phyloP scores from a whole-genome alignment of 2,113 vertebrate genomes.

The Gobiocypris rarus region DNA sequence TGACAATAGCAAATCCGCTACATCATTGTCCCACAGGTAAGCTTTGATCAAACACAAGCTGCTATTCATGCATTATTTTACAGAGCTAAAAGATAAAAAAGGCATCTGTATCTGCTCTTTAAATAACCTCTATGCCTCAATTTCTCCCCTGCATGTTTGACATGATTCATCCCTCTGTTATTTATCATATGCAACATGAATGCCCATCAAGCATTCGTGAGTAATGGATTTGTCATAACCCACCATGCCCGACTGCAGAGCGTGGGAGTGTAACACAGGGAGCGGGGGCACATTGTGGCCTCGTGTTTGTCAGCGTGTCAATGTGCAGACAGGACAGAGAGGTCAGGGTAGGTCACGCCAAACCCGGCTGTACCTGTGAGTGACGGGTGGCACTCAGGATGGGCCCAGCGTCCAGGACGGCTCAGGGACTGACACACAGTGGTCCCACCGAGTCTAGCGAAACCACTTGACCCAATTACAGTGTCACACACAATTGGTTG shows the following conservation, averaged over 20 bases:
- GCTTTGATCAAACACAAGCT: constrained; percentile 3
- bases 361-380: constrained; percentile 5
- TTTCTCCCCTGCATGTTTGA: neutral
- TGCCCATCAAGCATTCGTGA: constrained; percentile 37
- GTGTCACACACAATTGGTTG: neutral
- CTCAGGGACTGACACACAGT: neutral
- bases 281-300: constrained; percentile 25
- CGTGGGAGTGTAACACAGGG: constrained; percentile 36
- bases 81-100: neutral
- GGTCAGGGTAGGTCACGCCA: constrained; percentile 26
- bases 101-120: neutral
- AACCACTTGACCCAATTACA: constrained; percentile 29
- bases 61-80: neutral
- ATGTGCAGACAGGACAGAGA: constrained; percentile 19
- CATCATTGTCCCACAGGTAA: constrained; percentile 21
- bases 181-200: constrained; percentile 28
- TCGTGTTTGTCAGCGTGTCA: constrained; percentile 33
- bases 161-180: neutral
- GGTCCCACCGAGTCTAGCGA: neutral
- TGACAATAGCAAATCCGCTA: constrained; percentile 11
- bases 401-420: neutral
- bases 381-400: constrained; percentile 14
- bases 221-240: constrained; percentile 55
- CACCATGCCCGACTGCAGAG: constrained; percentile 5
- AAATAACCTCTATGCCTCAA: neutral